Evolutionary conservation across 2,888 invertebrate genomes (phyloP).

Genomic region (Cecidostiba fungosa): DNA sequence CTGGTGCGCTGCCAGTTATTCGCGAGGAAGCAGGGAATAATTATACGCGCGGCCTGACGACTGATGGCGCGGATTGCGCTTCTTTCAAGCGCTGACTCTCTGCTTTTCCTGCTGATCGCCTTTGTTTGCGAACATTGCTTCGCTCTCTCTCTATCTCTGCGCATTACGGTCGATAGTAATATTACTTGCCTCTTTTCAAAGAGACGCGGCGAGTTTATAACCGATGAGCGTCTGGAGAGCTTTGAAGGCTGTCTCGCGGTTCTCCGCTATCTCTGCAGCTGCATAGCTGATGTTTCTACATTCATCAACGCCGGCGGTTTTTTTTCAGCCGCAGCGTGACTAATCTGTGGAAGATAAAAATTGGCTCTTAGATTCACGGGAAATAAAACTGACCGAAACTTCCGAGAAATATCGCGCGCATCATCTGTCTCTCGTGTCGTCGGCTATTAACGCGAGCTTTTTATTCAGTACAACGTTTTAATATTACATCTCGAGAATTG

Average conservation of each 20-base stretch:
- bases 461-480: not conserved
- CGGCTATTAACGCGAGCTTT: not conserved
- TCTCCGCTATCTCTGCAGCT: too few species aligned
- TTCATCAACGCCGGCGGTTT: not conserved
- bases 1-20: constrained; percentile 68
- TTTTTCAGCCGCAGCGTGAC: too few species aligned
- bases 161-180: not conserved
- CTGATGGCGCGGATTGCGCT: constrained; percentile 8
- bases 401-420: not conserved
- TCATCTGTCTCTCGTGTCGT: constrained; percentile 7
- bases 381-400: not conserved
- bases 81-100: constrained; percentile 55
- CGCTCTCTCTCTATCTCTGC: too few species aligned
- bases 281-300: not conserved
- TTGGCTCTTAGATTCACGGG: not conserved
- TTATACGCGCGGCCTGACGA: constrained; percentile 28
- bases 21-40: constrained; percentile 35
- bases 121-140: constrained; percentile 19
- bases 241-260: not conserved
- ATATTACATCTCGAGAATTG: constrained; percentile 29
- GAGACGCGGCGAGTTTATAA: not conserved
- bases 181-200: not conserved
- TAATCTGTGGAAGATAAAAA: not conserved
- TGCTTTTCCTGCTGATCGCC: constrained; percentile 21
- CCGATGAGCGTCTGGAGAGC: not conserved